Base-by-base conservation (phyloP, 2,113 vertebrate species). In the Cygnus buccinator region DNA sequence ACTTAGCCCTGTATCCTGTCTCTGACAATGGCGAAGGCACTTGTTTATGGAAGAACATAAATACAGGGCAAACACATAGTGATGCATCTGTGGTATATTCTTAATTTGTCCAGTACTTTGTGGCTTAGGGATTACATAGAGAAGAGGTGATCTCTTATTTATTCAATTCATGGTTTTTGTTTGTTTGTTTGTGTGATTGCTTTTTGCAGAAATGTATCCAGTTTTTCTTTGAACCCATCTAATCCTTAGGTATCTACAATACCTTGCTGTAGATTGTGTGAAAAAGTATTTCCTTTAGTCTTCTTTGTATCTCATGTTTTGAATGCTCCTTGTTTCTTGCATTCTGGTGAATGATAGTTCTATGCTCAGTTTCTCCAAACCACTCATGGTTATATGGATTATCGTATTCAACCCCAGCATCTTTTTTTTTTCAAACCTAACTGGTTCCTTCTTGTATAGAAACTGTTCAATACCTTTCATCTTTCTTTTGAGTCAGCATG, bases 11-110 rank as follows among this genome's bases (percentile, higher is more conserved):
- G 28, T 48, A 48, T 77, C 43, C 67, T 63, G 37, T 50, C 35
- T 87, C 72, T 77, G 79, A 84, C 50, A 73, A 23, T 3, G 55
- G 63, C 14, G 86, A 84, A 46, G 84, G 63, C 14, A 71, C 12
- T 63, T 86, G n/a, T 89, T 94, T 90, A 93, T 61, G 57, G 71
- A 63, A 71, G 61, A 83, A 55, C 15, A 68, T 74, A 89, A 90
- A 88, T 37, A 4, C 35, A 70, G 16, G 23, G 37, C 25, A 88
- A 90, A 84, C 13, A 37, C 19, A 21, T 8, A 58, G 25, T 28
- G 43, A 23, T 52, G 13, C 0, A 0, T 76, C 55, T 35, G 73
- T 90, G 58, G 11, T 23, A 31, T 46, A 59, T 46, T 90, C 58
- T 82, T 74, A 59, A 28, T 61, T 89, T 68, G 59, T 33, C 4